A percentile compares a stretch with the other conserved stretches of the same genome.
Conservation (phyloP, 2,113 vertebrate species). For the Dipodomys merriami region DNA sequence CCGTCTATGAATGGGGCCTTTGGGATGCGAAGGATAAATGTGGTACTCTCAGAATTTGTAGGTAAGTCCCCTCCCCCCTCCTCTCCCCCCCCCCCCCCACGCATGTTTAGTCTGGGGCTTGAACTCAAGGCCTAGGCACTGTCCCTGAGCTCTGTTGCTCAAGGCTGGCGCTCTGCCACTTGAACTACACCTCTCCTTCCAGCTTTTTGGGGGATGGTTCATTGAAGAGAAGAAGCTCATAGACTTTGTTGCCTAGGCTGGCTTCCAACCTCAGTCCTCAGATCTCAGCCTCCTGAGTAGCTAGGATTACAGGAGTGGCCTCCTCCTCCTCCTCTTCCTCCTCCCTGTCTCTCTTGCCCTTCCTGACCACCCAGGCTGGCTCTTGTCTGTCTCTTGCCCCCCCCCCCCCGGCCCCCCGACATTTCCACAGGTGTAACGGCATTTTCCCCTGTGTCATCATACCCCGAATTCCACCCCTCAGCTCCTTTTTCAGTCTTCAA, state of each 20-base stretch:
- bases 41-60: slow-evolving; percentile 29
- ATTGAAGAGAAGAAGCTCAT: too few species aligned
- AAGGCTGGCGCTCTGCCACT: too few species aligned
- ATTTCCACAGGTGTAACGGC: slow-evolving; percentile 93
- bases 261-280: too few species aligned
- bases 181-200: too few species aligned
- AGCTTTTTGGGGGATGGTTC: too few species aligned
- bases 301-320: too few species aligned
- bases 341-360: slow-evolving; percentile 77
- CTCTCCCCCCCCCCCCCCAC: too few species aligned
- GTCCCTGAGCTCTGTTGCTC: too few species aligned
- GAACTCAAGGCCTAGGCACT: too few species aligned
- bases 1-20: not conserved
- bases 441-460: slow-evolving; percentile 92
- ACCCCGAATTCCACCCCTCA: slow-evolving; percentile 82
- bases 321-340: not conserved
- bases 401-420: slow-evolving; percentile 70
- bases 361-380: slow-evolving; percentile 90
- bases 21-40: slow-evolving; percentile 31
- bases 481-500: slow-evolving; percentile 74
- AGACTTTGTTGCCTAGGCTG: too few species aligned
- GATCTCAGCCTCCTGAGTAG: too few species aligned
- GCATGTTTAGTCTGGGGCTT: too few species aligned
- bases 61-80: not conserved
- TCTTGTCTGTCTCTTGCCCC: not conserved